Percentiles rank a stretch among this genome's conserved stretches.
Evolutionary conservation across 1,140 invertebrate species (phyloP).

Genomic region (Vanessa tameamea): DNA sequence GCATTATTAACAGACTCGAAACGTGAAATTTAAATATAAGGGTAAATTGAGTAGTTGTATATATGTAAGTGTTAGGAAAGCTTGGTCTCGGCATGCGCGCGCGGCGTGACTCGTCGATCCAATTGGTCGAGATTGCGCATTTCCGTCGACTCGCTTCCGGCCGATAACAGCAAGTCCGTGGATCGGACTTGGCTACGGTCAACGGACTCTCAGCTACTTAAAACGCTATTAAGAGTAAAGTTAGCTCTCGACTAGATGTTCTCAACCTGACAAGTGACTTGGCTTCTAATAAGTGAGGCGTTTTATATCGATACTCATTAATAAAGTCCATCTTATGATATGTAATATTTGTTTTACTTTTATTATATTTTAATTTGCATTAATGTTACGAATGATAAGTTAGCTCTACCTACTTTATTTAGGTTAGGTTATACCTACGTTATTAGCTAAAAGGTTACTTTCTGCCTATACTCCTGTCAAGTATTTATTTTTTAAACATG

Average conservation of each 20-base stretch:
- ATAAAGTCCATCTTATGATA: neutral
- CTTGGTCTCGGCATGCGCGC: conserved; percentile 52
- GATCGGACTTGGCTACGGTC: conserved; percentile 63
- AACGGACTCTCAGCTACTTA: conserved; percentile 56
- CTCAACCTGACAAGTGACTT: conserved; percentile 9
- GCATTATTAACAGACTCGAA: neutral
- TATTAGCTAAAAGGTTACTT: too few species aligned
- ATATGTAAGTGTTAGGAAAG: conserved; percentile 18
- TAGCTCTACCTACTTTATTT: too few species aligned
- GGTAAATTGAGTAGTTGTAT: neutral
- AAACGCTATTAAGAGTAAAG: conserved; percentile 27
- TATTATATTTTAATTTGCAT: neutral
- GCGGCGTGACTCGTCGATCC: conserved; percentile 67
- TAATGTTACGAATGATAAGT: too few species aligned
- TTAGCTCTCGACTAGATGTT: conserved; percentile 27
- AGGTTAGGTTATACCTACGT: too few species aligned
- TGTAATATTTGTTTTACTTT: neutral
- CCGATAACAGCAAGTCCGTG: conserved; percentile 66
- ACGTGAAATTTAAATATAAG: neutral
- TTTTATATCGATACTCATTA: neutral
- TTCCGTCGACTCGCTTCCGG: conserved; percentile 72
- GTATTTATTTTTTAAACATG: too few species aligned
- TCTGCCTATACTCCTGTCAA: too few species aligned
- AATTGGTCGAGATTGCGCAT: conserved; percentile 78
- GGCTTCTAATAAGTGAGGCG: conserved; percentile 1